A percentile compares a stretch with the other conserved stretches of the same genome.
Evolutionary conservation across 2,797 vertebrate genomes (phyloP).

Genomic region (Parauchenoglanis ngamensis): DNA sequence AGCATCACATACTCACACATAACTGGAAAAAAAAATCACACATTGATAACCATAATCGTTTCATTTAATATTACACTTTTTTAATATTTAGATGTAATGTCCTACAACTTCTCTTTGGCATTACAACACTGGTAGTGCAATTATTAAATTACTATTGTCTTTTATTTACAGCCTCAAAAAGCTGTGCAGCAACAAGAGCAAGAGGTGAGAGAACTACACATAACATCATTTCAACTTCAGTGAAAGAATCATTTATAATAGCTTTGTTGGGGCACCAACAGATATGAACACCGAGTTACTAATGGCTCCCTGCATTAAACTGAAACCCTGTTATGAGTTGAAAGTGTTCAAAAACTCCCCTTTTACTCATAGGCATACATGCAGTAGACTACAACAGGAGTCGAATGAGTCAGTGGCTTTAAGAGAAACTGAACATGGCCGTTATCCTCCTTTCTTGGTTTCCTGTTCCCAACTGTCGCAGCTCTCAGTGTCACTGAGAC

Average conservation of each 20-base stretch:
- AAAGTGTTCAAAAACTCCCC: constrained; percentile 51
- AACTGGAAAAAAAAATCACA: constrained; percentile 38
- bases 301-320: background rate
- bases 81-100: background rate
- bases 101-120: background rate
- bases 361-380: constrained; percentile 52
- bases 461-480: constrained; percentile 76
- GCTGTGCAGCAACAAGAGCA: constrained; percentile 49
- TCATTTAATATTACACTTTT: background rate
- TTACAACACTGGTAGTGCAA: background rate
- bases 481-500: constrained; percentile 62
- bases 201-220: constrained; percentile 54
- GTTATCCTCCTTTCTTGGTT: constrained; percentile 75
- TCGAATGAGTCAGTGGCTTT: constrained; percentile 78
- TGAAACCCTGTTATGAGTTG: constrained; percentile 47
- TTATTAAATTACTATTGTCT: background rate
- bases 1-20: constrained; percentile 60
- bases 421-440: constrained; percentile 75
- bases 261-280: background rate
- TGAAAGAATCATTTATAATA: background rate
- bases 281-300: constrained; percentile 2
- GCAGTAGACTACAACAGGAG: constrained; percentile 50
- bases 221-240: background rate
- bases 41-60: background rate
- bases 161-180: constrained; percentile 60